These are phyloP conservation scores for Amphimallon solstitiale DNA, from an alignment of 2,888 invertebrate species.

Conservation along the genomic window DNA sequence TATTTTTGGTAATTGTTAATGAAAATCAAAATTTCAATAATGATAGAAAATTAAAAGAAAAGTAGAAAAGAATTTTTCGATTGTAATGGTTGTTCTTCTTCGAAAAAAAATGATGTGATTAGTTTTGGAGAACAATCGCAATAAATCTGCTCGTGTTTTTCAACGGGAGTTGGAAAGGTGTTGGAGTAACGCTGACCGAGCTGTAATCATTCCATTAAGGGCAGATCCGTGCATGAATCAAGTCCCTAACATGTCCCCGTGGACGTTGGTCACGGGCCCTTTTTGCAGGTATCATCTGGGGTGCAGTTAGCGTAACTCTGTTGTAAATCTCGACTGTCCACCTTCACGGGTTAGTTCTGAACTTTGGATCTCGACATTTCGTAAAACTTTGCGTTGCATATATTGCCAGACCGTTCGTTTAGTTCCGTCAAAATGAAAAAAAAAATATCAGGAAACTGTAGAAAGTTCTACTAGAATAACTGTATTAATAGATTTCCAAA, in stretches of 20 bases:
- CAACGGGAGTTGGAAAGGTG: slow-evolving; percentile 5
- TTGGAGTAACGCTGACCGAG: slow-evolving; percentile 57
- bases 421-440: too few species aligned
- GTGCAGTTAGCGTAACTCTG: slow-evolving; percentile 58
- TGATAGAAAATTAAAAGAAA: too few species aligned
- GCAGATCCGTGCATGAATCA: slow-evolving; percentile 60
- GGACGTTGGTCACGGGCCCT: slow-evolving; percentile 52
- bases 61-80: too few species aligned
- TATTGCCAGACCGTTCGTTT: too few species aligned
- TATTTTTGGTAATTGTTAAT: too few species aligned
- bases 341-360: slow-evolving; percentile 17
- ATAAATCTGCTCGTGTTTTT: slow-evolving; percentile 15
- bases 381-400: too few species aligned
- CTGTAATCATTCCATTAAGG: slow-evolving; percentile 61
- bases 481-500: too few species aligned
- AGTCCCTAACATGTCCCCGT: slow-evolving; percentile 54
- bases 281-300: slow-evolving; percentile 59
- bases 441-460: too few species aligned
- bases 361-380: not conserved
- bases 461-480: too few species aligned
- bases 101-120: too few species aligned
- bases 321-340: slow-evolving; percentile 56
- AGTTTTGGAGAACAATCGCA: slow-evolving; percentile 1
- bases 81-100: too few species aligned
- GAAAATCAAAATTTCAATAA: too few species aligned